Conservation (phyloP, 2,888 invertebrate genomes). For the Sicus ferrugineus region DNA sequence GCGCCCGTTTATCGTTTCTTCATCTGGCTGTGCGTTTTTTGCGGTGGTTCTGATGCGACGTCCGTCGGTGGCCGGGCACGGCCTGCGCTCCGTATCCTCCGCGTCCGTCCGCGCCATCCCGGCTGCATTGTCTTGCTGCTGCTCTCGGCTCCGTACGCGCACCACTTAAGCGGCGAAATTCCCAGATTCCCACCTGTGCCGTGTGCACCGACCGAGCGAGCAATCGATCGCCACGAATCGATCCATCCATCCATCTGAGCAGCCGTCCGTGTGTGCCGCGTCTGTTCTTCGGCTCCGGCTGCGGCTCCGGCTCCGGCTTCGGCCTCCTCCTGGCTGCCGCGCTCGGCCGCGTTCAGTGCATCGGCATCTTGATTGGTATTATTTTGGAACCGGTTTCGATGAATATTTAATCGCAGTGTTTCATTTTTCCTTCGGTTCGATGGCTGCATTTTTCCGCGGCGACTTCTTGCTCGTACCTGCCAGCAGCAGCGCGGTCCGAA, state of each 20-base stretch:
- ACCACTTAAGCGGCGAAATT: conserved; percentile 36
- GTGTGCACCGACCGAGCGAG: conserved; percentile 14
- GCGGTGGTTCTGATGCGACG: not conserved
- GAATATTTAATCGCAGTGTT: conserved; percentile 31
- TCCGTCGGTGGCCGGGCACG: not conserved
- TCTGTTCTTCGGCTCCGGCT: not conserved
- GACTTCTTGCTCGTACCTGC: conserved; percentile 19
- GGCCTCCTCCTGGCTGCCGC: conserved; percentile 8
- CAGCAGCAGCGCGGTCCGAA: conserved; percentile 6
- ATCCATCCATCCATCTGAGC: conserved; percentile 26
- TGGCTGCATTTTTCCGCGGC: conserved; percentile 22
- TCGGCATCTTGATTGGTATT: conserved; percentile 35
- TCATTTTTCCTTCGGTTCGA: conserved; percentile 13
- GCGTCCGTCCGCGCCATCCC: not conserved
- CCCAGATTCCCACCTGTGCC: conserved; percentile 47
- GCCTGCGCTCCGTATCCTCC: not conserved
- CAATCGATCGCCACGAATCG: conserved; percentile 29
- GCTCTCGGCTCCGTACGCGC: not conserved
- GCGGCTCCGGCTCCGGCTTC: not conserved
- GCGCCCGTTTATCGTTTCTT: conserved; percentile 32
- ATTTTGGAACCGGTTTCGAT: conserved; percentile 30
- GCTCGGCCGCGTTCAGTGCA: conserved; percentile 26
- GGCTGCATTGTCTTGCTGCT: conserved; percentile 2
- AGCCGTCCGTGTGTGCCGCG: conserved; percentile 8
- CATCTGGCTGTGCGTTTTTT: conserved; percentile 18